Conservation (phyloP, 2,797 vertebrate species). For the Lutjanus campechanus region DNA sequence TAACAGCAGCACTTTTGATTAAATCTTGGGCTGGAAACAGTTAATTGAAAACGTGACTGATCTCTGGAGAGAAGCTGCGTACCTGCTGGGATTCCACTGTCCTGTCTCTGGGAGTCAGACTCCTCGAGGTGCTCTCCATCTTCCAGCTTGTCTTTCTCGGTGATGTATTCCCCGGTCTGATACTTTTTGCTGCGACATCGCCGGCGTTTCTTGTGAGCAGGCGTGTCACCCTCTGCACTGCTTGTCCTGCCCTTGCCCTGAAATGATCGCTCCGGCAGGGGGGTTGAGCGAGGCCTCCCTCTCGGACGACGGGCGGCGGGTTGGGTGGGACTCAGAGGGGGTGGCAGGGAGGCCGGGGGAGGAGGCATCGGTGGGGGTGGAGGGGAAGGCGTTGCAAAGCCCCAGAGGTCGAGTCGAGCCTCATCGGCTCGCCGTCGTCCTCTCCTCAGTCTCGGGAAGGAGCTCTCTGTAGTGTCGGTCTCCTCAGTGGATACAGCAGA, state of each 20-base stretch:
- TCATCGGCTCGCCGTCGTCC: slow-evolving; percentile 87
- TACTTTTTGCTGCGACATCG: slow-evolving; percentile 95
- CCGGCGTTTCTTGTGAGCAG: slow-evolving; percentile 91
- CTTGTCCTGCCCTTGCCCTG: slow-evolving; percentile 84
- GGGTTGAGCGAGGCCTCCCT: slow-evolving; percentile 89
- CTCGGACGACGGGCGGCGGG: slow-evolving; percentile 84
- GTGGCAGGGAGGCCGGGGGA: slow-evolving; percentile 55
- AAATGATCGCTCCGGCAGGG: slow-evolving; percentile 81
- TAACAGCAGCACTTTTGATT: slow-evolving; percentile 20
- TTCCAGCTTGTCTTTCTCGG: slow-evolving; percentile 90
- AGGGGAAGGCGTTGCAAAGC: slow-evolving; percentile 83
- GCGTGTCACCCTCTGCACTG: slow-evolving; percentile 74
- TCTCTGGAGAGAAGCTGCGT: slow-evolving; percentile 32
- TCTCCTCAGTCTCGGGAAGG: slow-evolving; percentile 83
- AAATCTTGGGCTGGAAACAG: slow-evolving; percentile 17
- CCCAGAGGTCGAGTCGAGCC: slow-evolving; percentile 88
- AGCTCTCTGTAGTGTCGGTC: slow-evolving; percentile 58
- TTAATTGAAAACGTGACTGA: slow-evolving; percentile 24
- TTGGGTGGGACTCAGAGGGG: slow-evolving; percentile 53
- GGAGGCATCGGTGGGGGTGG: slow-evolving; percentile 71
- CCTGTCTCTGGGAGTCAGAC: slow-evolving; percentile 52
- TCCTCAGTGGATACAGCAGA: slow-evolving; percentile 70
- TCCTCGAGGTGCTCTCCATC: slow-evolving; percentile 78
- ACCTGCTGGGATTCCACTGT: slow-evolving; percentile 73
- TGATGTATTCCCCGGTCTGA: slow-evolving; percentile 95